Base-by-base conservation (phyloP, 2,113 vertebrate genomes). In the Brachypteracias leptosomus region DNA sequence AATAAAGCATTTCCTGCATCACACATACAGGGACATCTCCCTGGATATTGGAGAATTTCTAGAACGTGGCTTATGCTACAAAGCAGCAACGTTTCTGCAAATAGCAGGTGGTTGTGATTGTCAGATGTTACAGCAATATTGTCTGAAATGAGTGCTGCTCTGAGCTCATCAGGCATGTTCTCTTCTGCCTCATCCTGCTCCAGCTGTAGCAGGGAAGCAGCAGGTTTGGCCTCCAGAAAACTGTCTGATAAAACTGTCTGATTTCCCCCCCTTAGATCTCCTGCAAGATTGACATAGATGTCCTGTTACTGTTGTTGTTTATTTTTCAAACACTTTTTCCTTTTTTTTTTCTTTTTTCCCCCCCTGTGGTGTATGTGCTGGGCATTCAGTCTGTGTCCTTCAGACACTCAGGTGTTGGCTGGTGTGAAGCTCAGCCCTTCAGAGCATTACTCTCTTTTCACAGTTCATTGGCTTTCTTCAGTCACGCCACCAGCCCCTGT, bases 341-440 rank as follows among this genome's bases (percentile, higher is more conserved):
- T 11, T 18, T 35, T 62, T 35, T 54, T 14, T 42, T 55, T 11
- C 29, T 29, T n/a, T 14, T 13, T 20, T 54, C 13, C 51, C 49
- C 49, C 20, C n/a, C n/a, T n/a, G n/a, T n/a, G n/a, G n/a, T n/a
- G n/a, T n/a, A n/a, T n/a, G n/a, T n/a, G n/a, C n/a, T n/a, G n/a
- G n/a, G n/a, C n/a, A n/a, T n/a, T n/a, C n/a, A n/a, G 18, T 51
- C 22, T 51, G 11, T 51, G 22, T 13, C 22, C n/a, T 36, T 8
- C 4, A 16, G 26, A 25, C 5, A 12, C 46, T 66, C 1, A 0
- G 18, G 21, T 26, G 7, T 46, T 57, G 11, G 66, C 49, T 35
- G n/a, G 15, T 0, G 1, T 70, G 68, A n/a, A 71, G 51, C 40
- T 61, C 12, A 1, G 2, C 33, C 1, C 0, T 33, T 35, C 47